Evolutionary conservation across 2,888 invertebrate genomes (phyloP).

Genomic region (Stegophylla sp.): DNA sequence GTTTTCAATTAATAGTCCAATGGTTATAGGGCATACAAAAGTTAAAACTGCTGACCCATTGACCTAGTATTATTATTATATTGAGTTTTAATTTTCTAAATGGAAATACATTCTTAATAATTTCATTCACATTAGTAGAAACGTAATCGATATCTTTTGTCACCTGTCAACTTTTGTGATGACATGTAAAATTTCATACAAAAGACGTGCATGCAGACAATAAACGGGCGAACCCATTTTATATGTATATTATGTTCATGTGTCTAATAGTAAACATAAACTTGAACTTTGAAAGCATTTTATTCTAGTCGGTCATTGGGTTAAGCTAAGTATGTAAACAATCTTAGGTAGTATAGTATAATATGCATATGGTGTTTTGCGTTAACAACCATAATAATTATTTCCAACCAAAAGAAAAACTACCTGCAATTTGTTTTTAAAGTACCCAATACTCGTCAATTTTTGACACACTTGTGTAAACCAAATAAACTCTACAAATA

Average conservation of each 20-base stretch:
- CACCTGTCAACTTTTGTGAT: slow-evolving; percentile 34
- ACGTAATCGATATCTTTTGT: slow-evolving; percentile 38
- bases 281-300: slow-evolving; percentile 18
- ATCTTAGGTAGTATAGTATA: neutral
- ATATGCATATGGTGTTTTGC: neutral
- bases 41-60: slow-evolving; percentile 16
- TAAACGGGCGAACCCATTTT: neutral
- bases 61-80: neutral
- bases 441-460: slow-evolving; percentile 20
- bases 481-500: slow-evolving; percentile 8
- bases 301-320: slow-evolving; percentile 23
- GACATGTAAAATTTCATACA: slow-evolving; percentile 32
- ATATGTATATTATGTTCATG: neutral
- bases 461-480: slow-evolving; percentile 10
- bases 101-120: slow-evolving; percentile 26
- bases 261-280: slow-evolving; percentile 14
- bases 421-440: neutral
- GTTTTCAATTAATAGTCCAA: too few relatives aligned
- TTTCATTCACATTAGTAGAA: slow-evolving; percentile 1
- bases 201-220: slow-evolving; percentile 10
- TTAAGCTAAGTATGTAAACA: slow-evolving; percentile 13
- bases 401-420: slow-evolving; percentile 3
- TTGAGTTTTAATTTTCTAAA: slow-evolving; percentile 31
- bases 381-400: slow-evolving; percentile 4
- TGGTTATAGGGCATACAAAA: slow-evolving; percentile 2